phyloP scores from a whole-genome alignment of 2,113 vertebrate species.

The Chloroceryle aenea region DNA sequence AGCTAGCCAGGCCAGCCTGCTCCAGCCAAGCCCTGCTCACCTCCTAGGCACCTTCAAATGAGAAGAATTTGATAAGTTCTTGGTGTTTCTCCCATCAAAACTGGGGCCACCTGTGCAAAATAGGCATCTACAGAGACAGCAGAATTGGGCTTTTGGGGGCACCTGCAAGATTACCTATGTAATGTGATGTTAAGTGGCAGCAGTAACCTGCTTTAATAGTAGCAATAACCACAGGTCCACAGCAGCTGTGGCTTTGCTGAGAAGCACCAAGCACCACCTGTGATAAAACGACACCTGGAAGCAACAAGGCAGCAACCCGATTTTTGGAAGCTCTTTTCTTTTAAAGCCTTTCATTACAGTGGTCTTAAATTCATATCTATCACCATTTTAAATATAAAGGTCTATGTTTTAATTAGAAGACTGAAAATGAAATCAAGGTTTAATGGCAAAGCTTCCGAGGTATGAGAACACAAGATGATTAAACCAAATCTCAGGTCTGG shows the following conservation, averaged over 20 bases:
- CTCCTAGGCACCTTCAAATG: neutral
- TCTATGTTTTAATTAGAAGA: neutral
- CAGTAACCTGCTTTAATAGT: neutral
- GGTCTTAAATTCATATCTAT: neutral
- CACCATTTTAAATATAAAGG: neutral
- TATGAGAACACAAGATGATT: neutral
- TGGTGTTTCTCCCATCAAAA: neutral
- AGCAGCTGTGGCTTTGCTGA: neutral
- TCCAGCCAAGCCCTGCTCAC: neutral
- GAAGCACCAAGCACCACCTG: neutral
- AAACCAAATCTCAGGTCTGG: neutral
- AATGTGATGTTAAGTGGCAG: neutral
- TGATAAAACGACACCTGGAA: neutral
- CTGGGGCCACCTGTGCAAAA: neutral
- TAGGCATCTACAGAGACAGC: accelerated
- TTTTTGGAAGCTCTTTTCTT: neutral
- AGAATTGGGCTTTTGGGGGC: accelerated
- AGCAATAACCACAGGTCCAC: neutral
- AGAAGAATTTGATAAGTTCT: neutral
- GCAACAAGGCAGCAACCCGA: neutral
- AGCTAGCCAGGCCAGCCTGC: neutral
- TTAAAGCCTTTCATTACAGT: neutral
- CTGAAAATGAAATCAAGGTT: neutral
- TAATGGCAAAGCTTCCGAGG: neutral
- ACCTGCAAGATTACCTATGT: neutral